Evolutionary conservation across 2,888 invertebrate genomes (phyloP).

Genomic region (Subacronicta megacephala): DNA sequence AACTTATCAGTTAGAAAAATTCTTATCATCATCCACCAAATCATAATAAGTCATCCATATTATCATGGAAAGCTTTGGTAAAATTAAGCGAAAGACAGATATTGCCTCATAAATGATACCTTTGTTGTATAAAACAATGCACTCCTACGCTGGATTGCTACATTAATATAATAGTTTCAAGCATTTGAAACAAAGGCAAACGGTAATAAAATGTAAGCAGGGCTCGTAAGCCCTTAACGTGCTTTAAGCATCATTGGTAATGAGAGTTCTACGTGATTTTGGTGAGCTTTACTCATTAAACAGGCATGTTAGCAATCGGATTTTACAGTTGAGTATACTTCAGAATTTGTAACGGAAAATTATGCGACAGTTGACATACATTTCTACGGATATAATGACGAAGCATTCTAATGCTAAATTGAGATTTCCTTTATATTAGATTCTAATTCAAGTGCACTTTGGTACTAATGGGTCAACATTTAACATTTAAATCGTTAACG

Average conservation of each 20-base stretch:
- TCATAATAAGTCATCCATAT: constrained; percentile 33
- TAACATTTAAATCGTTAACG: constrained; percentile 4
- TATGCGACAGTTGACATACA: constrained; percentile 18
- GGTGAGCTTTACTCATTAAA: constrained; percentile 61
- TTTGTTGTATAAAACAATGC: constrained; percentile 51
- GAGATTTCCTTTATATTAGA: constrained; percentile 1
- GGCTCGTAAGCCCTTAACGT: constrained; percentile 72
- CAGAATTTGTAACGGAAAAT: constrained; percentile 29
- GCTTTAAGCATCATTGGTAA: constrained; percentile 61
- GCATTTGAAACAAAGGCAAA: constrained; percentile 40
- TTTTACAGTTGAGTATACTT: constrained; percentile 38
- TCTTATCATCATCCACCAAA: constrained; percentile 21
- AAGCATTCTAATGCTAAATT: background rate
- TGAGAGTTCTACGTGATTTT: constrained; percentile 71
- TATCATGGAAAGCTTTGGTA: constrained; percentile 26
- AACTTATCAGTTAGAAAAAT: background rate
- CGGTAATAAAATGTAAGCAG: constrained; percentile 33
- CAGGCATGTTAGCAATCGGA: constrained; percentile 49
- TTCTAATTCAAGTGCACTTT: background rate
- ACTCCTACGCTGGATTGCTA: constrained; percentile 49
- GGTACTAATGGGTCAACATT: constrained; percentile 4
- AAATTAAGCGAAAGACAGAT: constrained; percentile 48
- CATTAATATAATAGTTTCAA: constrained; percentile 42
- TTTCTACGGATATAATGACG: constrained; percentile 16
- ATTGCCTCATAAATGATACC: constrained; percentile 51